phyloP scores from a whole-genome alignment of 2,888 invertebrate species.

The Monoplex corrugatus region DNA sequence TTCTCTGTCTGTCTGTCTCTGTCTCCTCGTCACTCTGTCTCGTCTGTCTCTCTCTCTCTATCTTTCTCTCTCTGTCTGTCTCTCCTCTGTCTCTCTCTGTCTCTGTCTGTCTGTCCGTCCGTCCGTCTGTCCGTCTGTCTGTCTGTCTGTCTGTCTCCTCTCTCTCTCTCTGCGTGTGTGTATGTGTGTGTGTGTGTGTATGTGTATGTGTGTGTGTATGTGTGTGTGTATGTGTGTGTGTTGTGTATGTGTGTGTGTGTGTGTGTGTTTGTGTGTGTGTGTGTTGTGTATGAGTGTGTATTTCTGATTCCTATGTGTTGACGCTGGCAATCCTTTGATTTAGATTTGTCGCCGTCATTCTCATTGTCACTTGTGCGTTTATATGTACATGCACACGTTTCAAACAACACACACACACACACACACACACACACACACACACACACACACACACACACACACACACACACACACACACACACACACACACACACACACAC shows the following conservation, averaged over 20 bases:
- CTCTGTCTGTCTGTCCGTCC: neutral
- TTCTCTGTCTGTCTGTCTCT: neutral
- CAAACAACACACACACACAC: no score
- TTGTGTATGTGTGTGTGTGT: neutral
- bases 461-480: slow-evolving; percentile 29
- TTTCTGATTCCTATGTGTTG: no score
- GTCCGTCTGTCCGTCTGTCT: neutral
- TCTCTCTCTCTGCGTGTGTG: neutral
- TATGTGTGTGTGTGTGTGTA: neutral
- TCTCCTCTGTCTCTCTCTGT: neutral
- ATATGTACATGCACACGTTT: no score
- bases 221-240: slow-evolving; percentile 17
- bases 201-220: neutral
- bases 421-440: neutral
- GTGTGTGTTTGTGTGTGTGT: neutral
- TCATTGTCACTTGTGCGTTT: no score
- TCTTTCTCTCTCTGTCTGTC: neutral
- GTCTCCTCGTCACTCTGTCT: neutral
- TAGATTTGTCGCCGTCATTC: no score
- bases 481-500: slow-evolving; percentile 31
- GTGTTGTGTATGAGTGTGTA: neutral
- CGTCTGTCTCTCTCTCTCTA: neutral
- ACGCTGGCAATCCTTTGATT: no score
- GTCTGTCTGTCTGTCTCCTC: neutral
- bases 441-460: slow-evolving; percentile 23